These are phyloP conservation scores for Crossaster papposus DNA, from an alignment of 53 echinoderm and acorn worm species.

Conservation along the genomic window DNA sequence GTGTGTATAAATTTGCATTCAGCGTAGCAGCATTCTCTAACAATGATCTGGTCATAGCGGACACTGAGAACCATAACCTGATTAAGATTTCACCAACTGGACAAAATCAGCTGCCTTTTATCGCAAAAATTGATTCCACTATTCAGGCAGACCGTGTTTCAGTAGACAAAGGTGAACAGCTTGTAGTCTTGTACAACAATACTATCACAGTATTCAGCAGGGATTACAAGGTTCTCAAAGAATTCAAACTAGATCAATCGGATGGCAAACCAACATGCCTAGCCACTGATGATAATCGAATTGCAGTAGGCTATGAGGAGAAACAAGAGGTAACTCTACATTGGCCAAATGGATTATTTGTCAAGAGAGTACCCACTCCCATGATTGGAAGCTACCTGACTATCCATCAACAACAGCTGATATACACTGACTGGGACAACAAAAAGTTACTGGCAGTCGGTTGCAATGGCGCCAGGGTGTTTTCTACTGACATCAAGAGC, in stretches of 20 bases:
- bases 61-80: too few relatives aligned
- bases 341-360: background rate
- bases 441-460: background rate
- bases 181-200: constrained; percentile 5
- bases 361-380: background rate
- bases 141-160: too few relatives aligned
- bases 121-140: background rate
- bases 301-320: background rate
- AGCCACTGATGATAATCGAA: background rate
- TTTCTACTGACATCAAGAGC: background rate
- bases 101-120: background rate
- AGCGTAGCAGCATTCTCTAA: too few relatives aligned
- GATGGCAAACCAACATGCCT: constrained; percentile 7
- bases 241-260: background rate
- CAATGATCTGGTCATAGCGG: too few relatives aligned
- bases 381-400: constrained; percentile 2
- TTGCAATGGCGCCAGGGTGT: background rate
- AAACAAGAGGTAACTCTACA: constrained; percentile 1
- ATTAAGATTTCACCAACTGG: background rate
- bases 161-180: background rate
- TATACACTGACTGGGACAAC: constrained; percentile 1
- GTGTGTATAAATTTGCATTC: too few relatives aligned
- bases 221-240: background rate
- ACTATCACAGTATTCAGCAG: background rate
- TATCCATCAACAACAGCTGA: background rate